Base-by-base conservation (phyloP, 2,113 vertebrate species). In the Colius striatus region DNA sequence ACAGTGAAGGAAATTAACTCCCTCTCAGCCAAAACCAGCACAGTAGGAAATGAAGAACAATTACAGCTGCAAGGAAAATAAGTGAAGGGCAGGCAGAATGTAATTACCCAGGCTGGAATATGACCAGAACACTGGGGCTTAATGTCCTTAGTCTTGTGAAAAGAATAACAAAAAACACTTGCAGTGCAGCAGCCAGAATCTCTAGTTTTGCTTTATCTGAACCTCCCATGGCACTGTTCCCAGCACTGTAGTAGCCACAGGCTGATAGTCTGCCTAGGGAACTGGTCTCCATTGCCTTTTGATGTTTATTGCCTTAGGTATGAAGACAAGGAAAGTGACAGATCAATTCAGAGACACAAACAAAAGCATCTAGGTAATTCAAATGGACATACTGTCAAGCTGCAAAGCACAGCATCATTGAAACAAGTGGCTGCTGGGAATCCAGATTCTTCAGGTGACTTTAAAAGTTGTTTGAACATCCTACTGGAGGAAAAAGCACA, bases 101-200 rank as follows among this genome's bases (percentile, higher is more conserved):
- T 30, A 73, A 78, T 74, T 92, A 83, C 18, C 41, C 41, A 70
- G 27, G 57, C 1, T 76, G 90, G 79, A 73, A 73, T 8, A 43
- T 1, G 12, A 38, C 88, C 90, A 88, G 75, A 34, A 80, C 65
- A 54, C 13, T 0, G 0, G 30, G 41, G 67, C 5, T 82, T 38
- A 43, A 60, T 34, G 51, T 16, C 58, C 55, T 38, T 54, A 41
- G 11, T 70, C 23, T n/a, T 36, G 51, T 27, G 55, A 74, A 83
- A 88, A 47, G 30, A 77, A 38, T n/a, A 79, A 41, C 22, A 83
- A 65, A 67, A 77, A 11, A 5, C 19, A 27, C 38, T 58, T 38
- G 32, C 5, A 5, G 3, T 0, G 0, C 38, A 43, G 71, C 51
- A 70, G 38, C 25, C 55, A 58, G 18, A 20, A 11, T 20, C 55